Evolutionary conservation across 2,797 vertebrate genomes (phyloP).

Genomic region (Knipowitschia caucasica): DNA sequence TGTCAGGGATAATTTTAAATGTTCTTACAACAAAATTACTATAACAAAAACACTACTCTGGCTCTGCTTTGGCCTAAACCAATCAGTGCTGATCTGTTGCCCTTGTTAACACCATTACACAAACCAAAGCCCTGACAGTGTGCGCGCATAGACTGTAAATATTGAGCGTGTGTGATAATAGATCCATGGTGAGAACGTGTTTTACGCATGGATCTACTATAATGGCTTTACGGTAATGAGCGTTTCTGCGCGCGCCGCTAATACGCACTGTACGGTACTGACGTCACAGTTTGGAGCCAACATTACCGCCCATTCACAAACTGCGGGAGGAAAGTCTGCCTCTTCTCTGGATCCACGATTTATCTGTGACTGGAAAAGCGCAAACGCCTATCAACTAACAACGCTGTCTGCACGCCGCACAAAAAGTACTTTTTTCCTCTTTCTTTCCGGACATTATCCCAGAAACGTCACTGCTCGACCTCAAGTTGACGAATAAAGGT

Average conservation of each 20-base stretch:
- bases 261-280: conserved; percentile 37
- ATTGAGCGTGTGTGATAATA: too few relatives aligned
- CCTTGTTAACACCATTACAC: too few relatives aligned
- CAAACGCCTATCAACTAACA: background rate
- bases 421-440: background rate
- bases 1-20: too few relatives aligned
- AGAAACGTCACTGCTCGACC: background rate
- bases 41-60: too few relatives aligned
- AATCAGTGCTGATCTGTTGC: too few relatives aligned
- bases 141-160: too few relatives aligned
- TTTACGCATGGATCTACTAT: background rate
- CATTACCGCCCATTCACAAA: conserved; percentile 37
- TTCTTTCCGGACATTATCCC: background rate
- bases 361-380: background rate
- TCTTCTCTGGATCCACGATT: background rate
- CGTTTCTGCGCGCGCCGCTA: background rate
- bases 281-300: conserved; percentile 11
- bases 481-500: conserved; percentile 22
- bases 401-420: too few relatives aligned
- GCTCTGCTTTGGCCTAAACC: too few relatives aligned
- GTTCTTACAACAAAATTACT: too few relatives aligned
- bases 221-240: conserved; percentile 10
- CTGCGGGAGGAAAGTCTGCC: background rate
- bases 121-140: too few relatives aligned
- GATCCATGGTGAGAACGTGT: too few relatives aligned